phyloP scores from a whole-genome alignment of 23 tunicate species.

The Trididemnum miniatum region DNA sequence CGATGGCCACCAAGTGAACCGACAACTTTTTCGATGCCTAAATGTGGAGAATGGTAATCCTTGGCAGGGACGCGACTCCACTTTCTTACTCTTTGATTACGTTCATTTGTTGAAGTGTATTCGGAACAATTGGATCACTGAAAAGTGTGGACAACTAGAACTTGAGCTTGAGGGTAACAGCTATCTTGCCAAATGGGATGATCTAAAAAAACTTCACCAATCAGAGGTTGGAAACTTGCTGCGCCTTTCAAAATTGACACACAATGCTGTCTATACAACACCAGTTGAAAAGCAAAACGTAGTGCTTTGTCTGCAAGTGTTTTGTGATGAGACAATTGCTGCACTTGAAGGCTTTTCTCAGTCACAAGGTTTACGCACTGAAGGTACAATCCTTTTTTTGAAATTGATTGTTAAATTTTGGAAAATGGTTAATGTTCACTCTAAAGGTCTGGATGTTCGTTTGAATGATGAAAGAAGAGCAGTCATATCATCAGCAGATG shows the following conservation, averaged over 20 bases:
- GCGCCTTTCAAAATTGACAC: background rate
- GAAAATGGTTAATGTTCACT: slow-evolving; percentile 26
- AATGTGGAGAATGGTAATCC: background rate
- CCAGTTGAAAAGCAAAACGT: slow-evolving; percentile 1
- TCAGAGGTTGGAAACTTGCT: slow-evolving; percentile 6
- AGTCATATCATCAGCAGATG: background rate
- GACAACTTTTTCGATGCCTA: background rate
- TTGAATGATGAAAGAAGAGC: background rate
- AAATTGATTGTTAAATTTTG: slow-evolving; percentile 4
- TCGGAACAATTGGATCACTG: too few relatives aligned
- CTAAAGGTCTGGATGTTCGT: background rate
- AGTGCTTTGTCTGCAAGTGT: background rate
- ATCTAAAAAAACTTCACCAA: background rate
- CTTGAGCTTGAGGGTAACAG: background rate
- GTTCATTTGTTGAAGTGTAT: too few relatives aligned
- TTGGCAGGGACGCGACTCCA: background rate
- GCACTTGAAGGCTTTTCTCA: background rate
- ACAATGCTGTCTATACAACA: background rate
- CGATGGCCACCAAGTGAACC: background rate
- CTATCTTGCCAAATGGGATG: background rate
- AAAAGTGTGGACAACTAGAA: background rate
- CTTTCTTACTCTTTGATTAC: background rate
- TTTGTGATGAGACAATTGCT: slow-evolving; percentile 20
- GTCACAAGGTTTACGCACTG: background rate
- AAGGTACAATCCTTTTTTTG: background rate